Evolutionary conservation across 2,113 vertebrate genomes (phyloP).

Genomic region (Upupa epops): DNA sequence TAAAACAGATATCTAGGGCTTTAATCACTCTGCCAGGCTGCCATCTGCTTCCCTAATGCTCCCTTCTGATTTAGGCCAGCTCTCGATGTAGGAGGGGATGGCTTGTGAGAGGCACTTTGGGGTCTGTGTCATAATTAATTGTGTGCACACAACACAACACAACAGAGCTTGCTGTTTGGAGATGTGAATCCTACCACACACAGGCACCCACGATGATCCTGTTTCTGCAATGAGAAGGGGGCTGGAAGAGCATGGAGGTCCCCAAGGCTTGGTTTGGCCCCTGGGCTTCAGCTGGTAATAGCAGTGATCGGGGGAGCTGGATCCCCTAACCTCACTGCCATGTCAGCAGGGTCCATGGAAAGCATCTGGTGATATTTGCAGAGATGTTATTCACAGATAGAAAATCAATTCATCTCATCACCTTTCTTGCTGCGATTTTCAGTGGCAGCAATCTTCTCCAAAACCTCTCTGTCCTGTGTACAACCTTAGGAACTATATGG

Average conservation of each 20-base stretch:
- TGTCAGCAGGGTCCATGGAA: background rate
- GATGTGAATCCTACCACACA: constrained; percentile 11
- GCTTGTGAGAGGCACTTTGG: constrained; percentile 39
- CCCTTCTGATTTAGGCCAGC: constrained; percentile 43
- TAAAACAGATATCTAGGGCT: constrained; percentile 71
- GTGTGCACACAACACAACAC: background rate
- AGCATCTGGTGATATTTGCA: constrained; percentile 23
- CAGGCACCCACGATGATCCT: background rate
- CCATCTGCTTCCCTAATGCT: constrained; percentile 72
- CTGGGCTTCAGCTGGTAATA: background rate
- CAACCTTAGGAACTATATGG: background rate
- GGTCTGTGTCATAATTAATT: constrained; percentile 52
- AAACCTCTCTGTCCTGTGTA: background rate
- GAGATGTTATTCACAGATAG: background rate
- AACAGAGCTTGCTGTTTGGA: background rate
- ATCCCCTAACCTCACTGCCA: background rate
- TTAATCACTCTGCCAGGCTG: constrained; percentile 75
- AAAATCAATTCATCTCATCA: background rate
- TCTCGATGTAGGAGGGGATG: constrained; percentile 52
- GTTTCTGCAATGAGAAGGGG: background rate
- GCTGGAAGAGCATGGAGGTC: background rate
- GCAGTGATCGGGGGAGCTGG: background rate
- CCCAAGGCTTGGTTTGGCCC: background rate
- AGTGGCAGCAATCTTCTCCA: background rate
- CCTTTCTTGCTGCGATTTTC: background rate